These are phyloP conservation scores for Margarornis squamiger DNA, from an alignment of 2,797 vertebrate species.

Conservation along the genomic window DNA sequence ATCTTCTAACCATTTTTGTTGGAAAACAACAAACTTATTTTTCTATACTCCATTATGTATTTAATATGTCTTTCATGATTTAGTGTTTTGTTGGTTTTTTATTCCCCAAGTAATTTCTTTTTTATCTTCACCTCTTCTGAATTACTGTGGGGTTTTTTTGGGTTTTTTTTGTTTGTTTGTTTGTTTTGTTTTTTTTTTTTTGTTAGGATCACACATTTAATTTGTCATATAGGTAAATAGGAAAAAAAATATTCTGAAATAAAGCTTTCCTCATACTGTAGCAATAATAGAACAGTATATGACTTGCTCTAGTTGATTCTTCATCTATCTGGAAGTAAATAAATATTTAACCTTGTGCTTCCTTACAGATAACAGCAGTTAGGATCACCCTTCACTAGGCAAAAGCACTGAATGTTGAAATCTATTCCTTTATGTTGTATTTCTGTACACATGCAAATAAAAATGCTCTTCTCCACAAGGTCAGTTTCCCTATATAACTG, in stretches of 20 bases:
- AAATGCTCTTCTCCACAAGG: neutral
- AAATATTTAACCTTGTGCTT: neutral
- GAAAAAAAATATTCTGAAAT: neutral
- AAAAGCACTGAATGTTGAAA: neutral
- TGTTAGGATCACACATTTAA: neutral
- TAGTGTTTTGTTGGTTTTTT: too few relatives aligned
- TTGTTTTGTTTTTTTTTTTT: neutral
- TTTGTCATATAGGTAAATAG: neutral
- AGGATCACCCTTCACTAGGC: neutral
- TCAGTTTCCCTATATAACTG: neutral
- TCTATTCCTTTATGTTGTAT: neutral
- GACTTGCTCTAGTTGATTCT: neutral
- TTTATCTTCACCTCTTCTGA: neutral
- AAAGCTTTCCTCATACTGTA: accelerated
- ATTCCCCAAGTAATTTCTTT: accelerated
- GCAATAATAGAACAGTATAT: neutral
- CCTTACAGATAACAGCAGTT: neutral
- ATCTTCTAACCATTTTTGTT: neutral
- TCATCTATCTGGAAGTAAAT: neutral
- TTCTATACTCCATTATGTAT: neutral
- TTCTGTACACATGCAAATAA: neutral
- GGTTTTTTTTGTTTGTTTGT: too few relatives aligned
- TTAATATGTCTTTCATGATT: neutral
- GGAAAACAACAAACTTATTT: neutral
- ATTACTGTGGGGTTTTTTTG: neutral